Evolutionary conservation across 2,888 invertebrate species (phyloP).

Genomic region (Phragmatobia fuliginosa): DNA sequence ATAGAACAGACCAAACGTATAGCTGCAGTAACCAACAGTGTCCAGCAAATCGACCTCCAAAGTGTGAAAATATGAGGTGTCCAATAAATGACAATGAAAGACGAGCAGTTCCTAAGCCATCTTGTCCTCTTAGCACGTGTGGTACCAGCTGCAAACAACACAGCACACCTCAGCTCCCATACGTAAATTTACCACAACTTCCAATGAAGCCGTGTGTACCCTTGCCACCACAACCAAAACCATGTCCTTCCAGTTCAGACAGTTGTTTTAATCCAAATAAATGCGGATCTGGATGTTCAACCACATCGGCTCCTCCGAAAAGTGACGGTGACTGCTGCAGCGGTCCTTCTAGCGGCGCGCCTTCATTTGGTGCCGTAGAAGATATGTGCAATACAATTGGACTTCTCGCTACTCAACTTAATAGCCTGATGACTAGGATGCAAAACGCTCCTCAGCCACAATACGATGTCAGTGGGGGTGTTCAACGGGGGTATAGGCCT

Average conservation of each 20-base stretch:
- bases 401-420: slow-evolving; percentile 56
- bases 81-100: slow-evolving; percentile 10
- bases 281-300: slow-evolving; percentile 38
- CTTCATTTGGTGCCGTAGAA: slow-evolving; percentile 49
- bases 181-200: background rate
- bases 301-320: background rate
- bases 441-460: slow-evolving; percentile 20
- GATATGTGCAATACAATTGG: slow-evolving; percentile 66
- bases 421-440: slow-evolving; percentile 58
- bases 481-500: background rate
- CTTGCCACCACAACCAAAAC: background rate
- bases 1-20: slow-evolving; percentile 59
- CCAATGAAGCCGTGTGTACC: slow-evolving; percentile 9
- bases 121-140: slow-evolving; percentile 47
- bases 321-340: slow-evolving; percentile 50
- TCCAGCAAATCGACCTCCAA: slow-evolving; percentile 67
- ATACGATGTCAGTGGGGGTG: background rate
- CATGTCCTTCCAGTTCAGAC: background rate
- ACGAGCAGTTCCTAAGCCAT: background rate
- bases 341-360: background rate
- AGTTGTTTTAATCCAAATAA: slow-evolving; percentile 2
- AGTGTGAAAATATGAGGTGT: slow-evolving; percentile 55
- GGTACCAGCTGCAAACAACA: slow-evolving; percentile 14
- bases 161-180: slow-evolving; percentile 17
- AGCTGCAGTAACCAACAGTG: slow-evolving; percentile 66